Evolutionary conservation across 2,888 invertebrate genomes (phyloP).

Genomic region (Dynastes maya): DNA sequence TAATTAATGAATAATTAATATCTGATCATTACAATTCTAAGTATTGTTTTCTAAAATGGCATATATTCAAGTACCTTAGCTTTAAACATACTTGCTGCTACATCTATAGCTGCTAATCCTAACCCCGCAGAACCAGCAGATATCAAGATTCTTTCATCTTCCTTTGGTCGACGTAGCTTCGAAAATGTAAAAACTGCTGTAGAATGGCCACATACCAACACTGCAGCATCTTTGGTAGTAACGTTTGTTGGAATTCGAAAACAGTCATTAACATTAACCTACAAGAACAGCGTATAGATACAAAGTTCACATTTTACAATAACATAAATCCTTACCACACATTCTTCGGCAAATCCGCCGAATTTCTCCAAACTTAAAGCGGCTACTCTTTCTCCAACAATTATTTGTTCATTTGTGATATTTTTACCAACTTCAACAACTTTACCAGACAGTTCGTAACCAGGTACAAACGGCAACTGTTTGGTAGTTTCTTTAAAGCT

Average conservation of each 20-base stretch:
- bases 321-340: constrained; percentile 67
- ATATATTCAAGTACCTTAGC: constrained; percentile 72
- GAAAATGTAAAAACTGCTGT: constrained; percentile 78
- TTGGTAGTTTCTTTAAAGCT: constrained; percentile 71
- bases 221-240: constrained; percentile 73
- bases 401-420: constrained; percentile 66
- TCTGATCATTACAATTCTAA: no score
- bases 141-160: constrained; percentile 76
- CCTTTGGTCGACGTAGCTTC: constrained; percentile 70
- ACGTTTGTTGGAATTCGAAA: constrained; percentile 75
- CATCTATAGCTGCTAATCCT: constrained; percentile 79
- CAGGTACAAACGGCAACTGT: constrained; percentile 76
- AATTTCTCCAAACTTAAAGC: constrained; percentile 73
- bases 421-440: constrained; percentile 74
- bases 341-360: constrained; percentile 77
- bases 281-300: constrained; percentile 50
- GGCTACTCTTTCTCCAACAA: constrained; percentile 75
- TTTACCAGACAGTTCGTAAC: constrained; percentile 78
- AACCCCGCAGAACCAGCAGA: constrained; percentile 78
- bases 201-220: constrained; percentile 76
- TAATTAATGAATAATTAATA: no score
- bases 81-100: constrained; percentile 79
- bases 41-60: no score
- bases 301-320: not conserved
- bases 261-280: constrained; percentile 72